Evolutionary conservation across 2,797 vertebrate species (phyloP).

Genomic region (Pachyuromys duprasi): DNA sequence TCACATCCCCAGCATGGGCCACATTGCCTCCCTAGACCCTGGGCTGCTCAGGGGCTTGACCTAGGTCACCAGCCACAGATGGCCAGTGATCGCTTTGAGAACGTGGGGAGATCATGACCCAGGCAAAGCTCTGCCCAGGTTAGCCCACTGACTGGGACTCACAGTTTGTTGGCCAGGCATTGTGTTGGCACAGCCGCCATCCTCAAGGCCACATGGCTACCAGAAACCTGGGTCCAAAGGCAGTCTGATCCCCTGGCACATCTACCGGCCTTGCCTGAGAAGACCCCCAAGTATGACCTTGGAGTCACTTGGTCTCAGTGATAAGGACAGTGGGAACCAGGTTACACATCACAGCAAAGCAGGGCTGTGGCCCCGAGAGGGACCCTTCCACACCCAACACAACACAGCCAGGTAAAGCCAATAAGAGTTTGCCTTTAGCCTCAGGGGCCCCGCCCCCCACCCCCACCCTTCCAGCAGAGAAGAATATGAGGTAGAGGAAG

Average conservation of each 20-base stretch:
- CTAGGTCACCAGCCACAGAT: neutral
- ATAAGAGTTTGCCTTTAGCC: neutral
- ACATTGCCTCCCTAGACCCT: neutral
- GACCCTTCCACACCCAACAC: neutral
- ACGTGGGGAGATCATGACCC: neutral
- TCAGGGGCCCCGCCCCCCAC: neutral
- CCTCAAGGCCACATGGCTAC: neutral
- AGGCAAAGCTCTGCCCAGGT: neutral
- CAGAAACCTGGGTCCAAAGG: neutral
- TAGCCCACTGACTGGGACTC: neutral
- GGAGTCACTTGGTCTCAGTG: neutral
- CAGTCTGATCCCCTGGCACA: neutral
- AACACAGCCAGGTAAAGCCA: neutral
- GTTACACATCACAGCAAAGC: neutral
- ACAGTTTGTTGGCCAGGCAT: neutral
- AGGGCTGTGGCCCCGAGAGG: neutral
- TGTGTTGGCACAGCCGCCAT: neutral
- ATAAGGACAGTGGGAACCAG: neutral
- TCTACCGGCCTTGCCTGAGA: neutral
- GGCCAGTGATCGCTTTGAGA: neutral
- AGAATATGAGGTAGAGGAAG: neutral
- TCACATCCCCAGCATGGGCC: neutral
- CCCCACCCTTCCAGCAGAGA: neutral
- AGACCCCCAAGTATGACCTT: neutral
- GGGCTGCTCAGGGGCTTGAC: neutral